Percentiles rank a stretch among this genome's conserved stretches.
Conservation (phyloP, 2,113 vertebrate species). For the Leucosticte australis region DNA sequence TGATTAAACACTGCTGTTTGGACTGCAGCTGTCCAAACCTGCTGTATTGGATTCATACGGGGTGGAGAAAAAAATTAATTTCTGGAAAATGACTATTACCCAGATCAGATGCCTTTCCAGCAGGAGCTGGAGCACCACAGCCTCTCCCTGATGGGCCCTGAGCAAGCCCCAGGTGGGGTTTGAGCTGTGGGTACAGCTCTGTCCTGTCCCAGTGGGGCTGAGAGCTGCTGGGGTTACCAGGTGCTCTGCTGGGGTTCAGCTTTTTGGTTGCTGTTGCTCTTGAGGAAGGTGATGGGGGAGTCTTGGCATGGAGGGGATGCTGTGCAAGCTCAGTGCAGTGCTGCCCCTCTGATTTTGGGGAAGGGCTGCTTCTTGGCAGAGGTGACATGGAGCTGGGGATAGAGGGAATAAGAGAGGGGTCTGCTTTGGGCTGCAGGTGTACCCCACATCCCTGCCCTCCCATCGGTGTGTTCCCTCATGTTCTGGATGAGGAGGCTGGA, state of each 20-base stretch:
- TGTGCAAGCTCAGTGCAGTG: background rate
- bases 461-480: background rate
- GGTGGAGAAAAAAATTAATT: background rate
- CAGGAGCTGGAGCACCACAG: background rate
- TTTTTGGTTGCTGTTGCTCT: background rate
- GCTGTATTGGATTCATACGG: background rate
- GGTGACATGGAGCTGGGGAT: background rate
- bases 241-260: background rate
- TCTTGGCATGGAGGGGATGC: background rate
- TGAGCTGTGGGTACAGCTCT: background rate
- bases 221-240: background rate
- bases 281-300: background rate
- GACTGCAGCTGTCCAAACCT: conserved; percentile 21
- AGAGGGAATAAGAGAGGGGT: background rate
- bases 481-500: background rate
- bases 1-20: background rate
- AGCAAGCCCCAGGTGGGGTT: background rate
- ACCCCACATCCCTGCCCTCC: background rate
- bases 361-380: background rate
- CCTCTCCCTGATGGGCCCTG: background rate
- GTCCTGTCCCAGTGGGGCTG: background rate
- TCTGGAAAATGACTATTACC: background rate
- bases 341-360: background rate
- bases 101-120: background rate
- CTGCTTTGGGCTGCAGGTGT: background rate